Evolutionary conservation across 1,140 invertebrate genomes (phyloP), one percentile per base, ranked within the genome.

Genomic region (Trinorchestia longiramus): DNA sequence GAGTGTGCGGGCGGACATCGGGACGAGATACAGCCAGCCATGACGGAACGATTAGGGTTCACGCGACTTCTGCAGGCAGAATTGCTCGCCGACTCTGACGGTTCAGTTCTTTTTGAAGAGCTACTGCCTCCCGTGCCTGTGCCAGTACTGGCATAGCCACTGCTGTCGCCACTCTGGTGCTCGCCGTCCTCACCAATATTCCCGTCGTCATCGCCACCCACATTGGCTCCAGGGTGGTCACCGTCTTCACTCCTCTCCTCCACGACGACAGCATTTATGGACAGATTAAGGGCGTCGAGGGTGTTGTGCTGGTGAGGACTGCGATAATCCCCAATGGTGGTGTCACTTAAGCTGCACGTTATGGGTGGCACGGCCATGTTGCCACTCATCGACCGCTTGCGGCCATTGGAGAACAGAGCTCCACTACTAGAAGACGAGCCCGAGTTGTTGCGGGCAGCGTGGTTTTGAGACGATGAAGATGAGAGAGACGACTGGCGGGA

Each of bases 371-470:
- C 96, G 94, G 96, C 96, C 96, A 96, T 96, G 90, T 96, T 96
- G 43, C 96, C 96, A 91, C 96, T 96, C 96, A 96, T 96, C 47
- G 96, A 96, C 43, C 96, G 96, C 91, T 96, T 96, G 42, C 96
- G 96, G 3, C 95, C 95, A 45, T 91, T 96, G 43, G 92, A 94
- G 40, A 94, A 47, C 40, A 94, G 44, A 43, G 43, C 92, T 36
- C 77, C 95, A 41, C 62, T 91, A 42, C 87, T 90, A 43, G 47
- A 57, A 19, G 90, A 45, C n/a, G 43, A 44, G 92, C 92, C 43
- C 43, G 92, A 94, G 47, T 43, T 94, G 92, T 94, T 42, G 44
- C 92, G 92, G 4, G 43, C 92, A 11, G 43, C 62, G 96, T 96
- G 43, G 95, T 95, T 87, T 95, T 96, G 45, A 96, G 95, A 77